Evolutionary conservation across 2,888 invertebrate genomes (phyloP).

Genomic region (Oegoconia quadripuncta): DNA sequence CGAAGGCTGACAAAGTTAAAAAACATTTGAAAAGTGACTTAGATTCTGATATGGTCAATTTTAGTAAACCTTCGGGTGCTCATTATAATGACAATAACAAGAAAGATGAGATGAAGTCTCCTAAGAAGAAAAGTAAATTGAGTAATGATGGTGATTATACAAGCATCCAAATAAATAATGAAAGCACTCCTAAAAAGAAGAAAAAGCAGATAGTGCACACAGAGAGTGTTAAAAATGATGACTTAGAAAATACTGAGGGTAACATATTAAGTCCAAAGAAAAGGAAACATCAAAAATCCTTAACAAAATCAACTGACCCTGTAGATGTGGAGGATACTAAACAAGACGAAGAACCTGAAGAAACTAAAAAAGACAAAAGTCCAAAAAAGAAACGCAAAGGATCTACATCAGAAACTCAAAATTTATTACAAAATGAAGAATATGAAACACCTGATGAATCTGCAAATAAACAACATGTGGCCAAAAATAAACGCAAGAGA

Average conservation of each 20-base stretch:
- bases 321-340: neutral
- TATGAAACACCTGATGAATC: conserved; percentile 3
- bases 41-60: conserved; percentile 29
- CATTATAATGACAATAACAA: too few relatives aligned
- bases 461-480: conserved; percentile 9
- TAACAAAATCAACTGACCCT: conserved; percentile 6
- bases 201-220: conserved; percentile 31
- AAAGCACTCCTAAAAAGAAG: conserved; percentile 44
- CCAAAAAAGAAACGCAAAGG: conserved; percentile 3
- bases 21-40: conserved; percentile 59
- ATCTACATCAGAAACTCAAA: neutral
- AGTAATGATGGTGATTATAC: neutral
- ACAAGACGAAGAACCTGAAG: conserved; percentile 1
- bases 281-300: neutral
- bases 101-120: conserved; percentile 10
- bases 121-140: conserved; percentile 2
- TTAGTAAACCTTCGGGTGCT: too few relatives aligned
- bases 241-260: conserved; percentile 4
- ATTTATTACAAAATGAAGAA: neutral
- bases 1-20: conserved; percentile 64
- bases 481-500: conserved; percentile 1
- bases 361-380: conserved; percentile 4
- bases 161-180: conserved; percentile 25
- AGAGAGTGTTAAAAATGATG: conserved; percentile 4
- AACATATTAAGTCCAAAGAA: conserved; percentile 6